A percentile compares a stretch with the other conserved stretches of the same genome.
Conservation (phyloP, 2,113 vertebrate species). For the Pipa parva region DNA sequence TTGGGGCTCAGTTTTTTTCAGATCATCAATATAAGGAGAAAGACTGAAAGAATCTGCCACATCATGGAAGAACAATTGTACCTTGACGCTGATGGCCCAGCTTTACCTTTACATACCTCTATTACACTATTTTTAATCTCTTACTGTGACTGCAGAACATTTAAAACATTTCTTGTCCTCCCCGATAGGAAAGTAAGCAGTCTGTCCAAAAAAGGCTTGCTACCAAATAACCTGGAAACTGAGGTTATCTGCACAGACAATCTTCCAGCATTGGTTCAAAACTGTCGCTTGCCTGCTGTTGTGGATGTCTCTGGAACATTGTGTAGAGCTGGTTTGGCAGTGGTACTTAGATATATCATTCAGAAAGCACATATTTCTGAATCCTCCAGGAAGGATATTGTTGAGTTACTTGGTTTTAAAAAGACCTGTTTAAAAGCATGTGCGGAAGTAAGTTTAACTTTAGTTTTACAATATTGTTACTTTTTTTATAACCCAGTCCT, state of each 20-base stretch:
- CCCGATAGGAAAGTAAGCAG: constrained; percentile 41
- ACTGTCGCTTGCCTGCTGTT: constrained; percentile 78
- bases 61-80: constrained; percentile 68
- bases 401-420: constrained; percentile 89
- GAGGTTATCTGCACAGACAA: constrained; percentile 57
- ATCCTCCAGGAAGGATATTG: constrained; percentile 69
- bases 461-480: too few species aligned
- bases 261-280: constrained; percentile 72
- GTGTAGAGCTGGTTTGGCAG: constrained; percentile 89
- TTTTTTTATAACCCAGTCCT: neutral
- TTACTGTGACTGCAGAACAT: constrained; percentile 82
- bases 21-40: too few species aligned
- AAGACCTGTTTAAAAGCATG: constrained; percentile 97
- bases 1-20: too few species aligned
- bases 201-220: constrained; percentile 43
- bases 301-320: constrained; percentile 67
- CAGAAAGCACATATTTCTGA: constrained; percentile 66
- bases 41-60: neutral
- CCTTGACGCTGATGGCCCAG: constrained; percentile 66
- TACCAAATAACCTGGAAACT: constrained; percentile 49
- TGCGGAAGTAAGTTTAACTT: constrained; percentile 82
- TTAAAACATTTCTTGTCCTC: constrained; percentile 74
- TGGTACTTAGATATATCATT: constrained; percentile 85
- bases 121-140: constrained; percentile 84
- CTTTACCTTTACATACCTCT: constrained; percentile 83